Conservation (phyloP, 2,888 invertebrate species). For the Amaurobius ferox region DNA sequence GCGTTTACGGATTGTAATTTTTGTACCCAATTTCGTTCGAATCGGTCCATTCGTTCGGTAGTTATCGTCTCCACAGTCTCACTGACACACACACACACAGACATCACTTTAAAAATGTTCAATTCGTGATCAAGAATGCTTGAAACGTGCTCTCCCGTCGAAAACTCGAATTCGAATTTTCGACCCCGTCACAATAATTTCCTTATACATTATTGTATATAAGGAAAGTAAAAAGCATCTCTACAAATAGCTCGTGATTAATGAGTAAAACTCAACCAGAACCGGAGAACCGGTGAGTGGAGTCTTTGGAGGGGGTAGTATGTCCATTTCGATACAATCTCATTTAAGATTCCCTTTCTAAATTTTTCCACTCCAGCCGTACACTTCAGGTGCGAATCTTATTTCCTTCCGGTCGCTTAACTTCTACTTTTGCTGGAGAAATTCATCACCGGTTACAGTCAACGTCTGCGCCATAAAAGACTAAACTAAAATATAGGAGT, state of each 20-base stretch:
- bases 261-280: background rate
- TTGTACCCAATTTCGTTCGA: no score
- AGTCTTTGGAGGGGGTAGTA: background rate
- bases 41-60: no score
- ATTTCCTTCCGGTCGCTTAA: conserved; percentile 71
- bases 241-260: background rate
- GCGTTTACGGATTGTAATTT: no score
- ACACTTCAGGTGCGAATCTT: conserved; percentile 68
- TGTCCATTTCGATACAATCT: background rate
- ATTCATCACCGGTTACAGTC: conserved; percentile 70
- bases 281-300: background rate
- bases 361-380: conserved; percentile 3
- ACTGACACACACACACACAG: no score
- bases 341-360: background rate
- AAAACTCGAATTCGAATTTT: no score
- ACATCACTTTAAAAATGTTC: no score
- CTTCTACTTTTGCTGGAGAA: conserved; percentile 64
- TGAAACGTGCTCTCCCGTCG: no score
- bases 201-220: no score
- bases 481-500: conserved; percentile 26
- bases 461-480: conserved; percentile 59
- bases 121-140: no score
- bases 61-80: no score
- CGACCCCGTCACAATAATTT: no score
- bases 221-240: no score